These are phyloP conservation scores for Nowickia ferox DNA, from an alignment of 2,888 invertebrate genomes.

Conservation along the genomic window DNA sequence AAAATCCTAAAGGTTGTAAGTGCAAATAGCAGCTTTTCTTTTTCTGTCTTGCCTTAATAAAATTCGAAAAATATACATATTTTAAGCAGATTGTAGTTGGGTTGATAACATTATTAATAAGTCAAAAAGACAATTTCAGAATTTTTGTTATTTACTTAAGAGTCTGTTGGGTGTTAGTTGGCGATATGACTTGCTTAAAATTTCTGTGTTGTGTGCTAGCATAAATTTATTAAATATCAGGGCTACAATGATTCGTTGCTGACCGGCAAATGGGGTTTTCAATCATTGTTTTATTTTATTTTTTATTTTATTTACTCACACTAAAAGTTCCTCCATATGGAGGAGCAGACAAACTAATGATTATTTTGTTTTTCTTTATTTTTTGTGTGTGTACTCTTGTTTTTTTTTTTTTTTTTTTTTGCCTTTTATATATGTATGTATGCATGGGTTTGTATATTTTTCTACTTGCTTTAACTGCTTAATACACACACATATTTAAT, in stretches of 20 bases:
- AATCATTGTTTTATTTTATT: background rate
- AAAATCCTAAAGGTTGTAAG: too few relatives aligned
- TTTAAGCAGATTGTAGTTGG: too few relatives aligned
- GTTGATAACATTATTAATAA: too few relatives aligned
- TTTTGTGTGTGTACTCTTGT: constrained; percentile 18
- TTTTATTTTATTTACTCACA: constrained; percentile 43
- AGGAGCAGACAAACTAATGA: constrained; percentile 58
- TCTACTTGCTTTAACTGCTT: constrained; percentile 28
- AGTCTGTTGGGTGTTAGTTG: too few relatives aligned
- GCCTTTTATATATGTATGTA: background rate
- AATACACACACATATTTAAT: constrained; percentile 20
- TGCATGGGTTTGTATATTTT: background rate
- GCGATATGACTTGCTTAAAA: too few relatives aligned
- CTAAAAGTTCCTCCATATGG: constrained; percentile 53
- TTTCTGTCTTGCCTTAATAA: too few relatives aligned
- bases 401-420: constrained; percentile 20
- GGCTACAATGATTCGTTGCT: background rate
- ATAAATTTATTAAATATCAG: background rate
- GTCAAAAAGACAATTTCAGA: too few relatives aligned
- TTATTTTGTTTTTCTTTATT: constrained; percentile 55
- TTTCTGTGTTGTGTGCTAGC: background rate
- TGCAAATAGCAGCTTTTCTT: too few relatives aligned
- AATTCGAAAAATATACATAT: too few relatives aligned
- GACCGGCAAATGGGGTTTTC: background rate
- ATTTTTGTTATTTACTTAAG: too few relatives aligned